These are phyloP conservation scores for Drosophila nigrodunni DNA, from an alignment of 1,140 invertebrate species.

Conservation along the genomic window DNA sequence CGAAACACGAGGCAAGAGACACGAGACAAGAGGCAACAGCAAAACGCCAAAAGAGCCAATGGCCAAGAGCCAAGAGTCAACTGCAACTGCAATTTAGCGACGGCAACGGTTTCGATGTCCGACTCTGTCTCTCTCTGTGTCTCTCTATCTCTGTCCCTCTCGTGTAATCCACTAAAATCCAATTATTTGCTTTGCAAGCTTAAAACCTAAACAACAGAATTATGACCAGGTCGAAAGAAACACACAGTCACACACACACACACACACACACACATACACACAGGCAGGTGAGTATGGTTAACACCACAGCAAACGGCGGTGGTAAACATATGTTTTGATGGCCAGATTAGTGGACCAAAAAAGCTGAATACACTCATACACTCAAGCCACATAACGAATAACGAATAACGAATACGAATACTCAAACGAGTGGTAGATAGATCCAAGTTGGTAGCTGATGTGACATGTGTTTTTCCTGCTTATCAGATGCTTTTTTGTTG, in stretches of 20 bases:
- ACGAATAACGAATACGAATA: constrained; percentile 9
- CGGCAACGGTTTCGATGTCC: background rate
- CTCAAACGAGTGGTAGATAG: background rate
- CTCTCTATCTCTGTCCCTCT: background rate
- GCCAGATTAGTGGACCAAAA: constrained; percentile 54
- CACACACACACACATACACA: background rate
- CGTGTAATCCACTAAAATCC: constrained; percentile 54
- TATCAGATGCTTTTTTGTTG: constrained; percentile 31
- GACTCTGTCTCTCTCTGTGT: background rate
- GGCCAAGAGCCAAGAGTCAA: constrained; percentile 7
- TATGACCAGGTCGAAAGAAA: constrained; percentile 49
- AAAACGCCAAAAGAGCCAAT: background rate
- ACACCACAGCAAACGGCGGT: constrained; percentile 37
- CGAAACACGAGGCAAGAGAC: constrained; percentile 1
- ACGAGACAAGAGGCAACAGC: background rate
- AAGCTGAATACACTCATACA: constrained; percentile 33
- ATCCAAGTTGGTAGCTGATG: constrained; percentile 26
- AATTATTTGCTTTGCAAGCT: constrained; percentile 61
- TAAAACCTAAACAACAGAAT: constrained; percentile 63
- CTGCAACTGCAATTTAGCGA: constrained; percentile 30
- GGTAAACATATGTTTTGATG: constrained; percentile 67
- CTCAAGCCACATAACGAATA: constrained; percentile 10
- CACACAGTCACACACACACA: constrained; percentile 5
- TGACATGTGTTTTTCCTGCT: constrained; percentile 46
- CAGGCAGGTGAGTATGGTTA: constrained; percentile 8